A percentile compares a stretch with the other conserved stretches of the same genome.
Evolutionary conservation across 2,888 invertebrate species (phyloP).

Genomic region (Hyppa rectilinea): DNA sequence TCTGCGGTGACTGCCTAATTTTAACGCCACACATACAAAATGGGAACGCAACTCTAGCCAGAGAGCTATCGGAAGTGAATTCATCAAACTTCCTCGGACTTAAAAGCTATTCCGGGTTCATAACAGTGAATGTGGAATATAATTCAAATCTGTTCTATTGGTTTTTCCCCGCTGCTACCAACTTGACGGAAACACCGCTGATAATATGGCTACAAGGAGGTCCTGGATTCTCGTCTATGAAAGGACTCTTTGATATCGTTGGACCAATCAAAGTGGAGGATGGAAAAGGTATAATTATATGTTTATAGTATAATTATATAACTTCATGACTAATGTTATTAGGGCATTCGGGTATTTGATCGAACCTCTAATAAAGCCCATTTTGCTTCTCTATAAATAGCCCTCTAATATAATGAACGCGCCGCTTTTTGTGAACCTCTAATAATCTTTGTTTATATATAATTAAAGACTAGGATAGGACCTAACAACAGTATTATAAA

Average conservation of each 20-base stretch:
- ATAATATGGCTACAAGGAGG: slow-evolving; percentile 96
- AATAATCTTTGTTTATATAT: too few species aligned
- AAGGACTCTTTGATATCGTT: slow-evolving; percentile 74
- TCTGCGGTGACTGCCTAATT: slow-evolving; percentile 41
- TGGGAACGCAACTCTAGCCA: slow-evolving; percentile 61
- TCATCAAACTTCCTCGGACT: slow-evolving; percentile 69
- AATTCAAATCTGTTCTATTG: slow-evolving; percentile 95
- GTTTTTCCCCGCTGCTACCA: slow-evolving; percentile 92
- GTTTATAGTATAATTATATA: too few species aligned
- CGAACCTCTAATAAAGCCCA: too few species aligned
- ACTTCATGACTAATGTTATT: neutral
- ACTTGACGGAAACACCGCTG: slow-evolving; percentile 87
- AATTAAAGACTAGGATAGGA: too few species aligned
- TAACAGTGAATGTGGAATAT: slow-evolving; percentile 92
- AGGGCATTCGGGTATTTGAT: too few species aligned
- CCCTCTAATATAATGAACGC: too few species aligned
- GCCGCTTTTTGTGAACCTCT: too few species aligned
- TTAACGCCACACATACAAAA: slow-evolving; percentile 60
- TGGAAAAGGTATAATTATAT: slow-evolving; percentile 53
- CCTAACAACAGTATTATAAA: too few species aligned
- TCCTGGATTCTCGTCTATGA: slow-evolving; percentile 92
- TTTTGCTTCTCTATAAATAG: too few species aligned
- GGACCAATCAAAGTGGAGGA: slow-evolving; percentile 73
- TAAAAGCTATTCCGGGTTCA: slow-evolving; percentile 83
- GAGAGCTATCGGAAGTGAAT: slow-evolving; percentile 67